Evolutionary conservation across 1,140 invertebrate genomes (phyloP), one percentile per base, ranked within the genome.

Genomic region (Rhynchophorus ferrugineus): DNA sequence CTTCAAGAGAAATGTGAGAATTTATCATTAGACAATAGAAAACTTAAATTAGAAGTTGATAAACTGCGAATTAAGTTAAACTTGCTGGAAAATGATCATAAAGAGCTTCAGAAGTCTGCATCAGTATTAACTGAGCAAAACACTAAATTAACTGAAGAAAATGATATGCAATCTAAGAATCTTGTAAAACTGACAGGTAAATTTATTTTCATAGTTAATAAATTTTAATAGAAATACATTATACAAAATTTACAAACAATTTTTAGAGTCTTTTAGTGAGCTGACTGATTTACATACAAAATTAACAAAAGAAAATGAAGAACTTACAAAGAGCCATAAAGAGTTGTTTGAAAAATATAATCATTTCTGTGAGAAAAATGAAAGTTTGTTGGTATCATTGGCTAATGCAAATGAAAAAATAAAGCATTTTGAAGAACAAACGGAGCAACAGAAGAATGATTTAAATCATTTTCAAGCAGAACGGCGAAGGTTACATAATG

Each of bases 401-500:
- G 45, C 7, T n/a, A 34, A 36, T 41, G 9, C 13, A 19, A 21
- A 35, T 16, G 42, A 54, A 39, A 13, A 55, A 29, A 44, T 53
- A 34, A 13, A 19, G 14, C 47, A 45, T 14, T 29, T 43, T 47
- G 14, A 22, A 14, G 29, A 8, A 14, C 2, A 24, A 42, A 7
- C 11, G 7, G n/a, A 42, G 19, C 34, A 9, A 3, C 18, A 16
- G 39, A 43, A 35, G 2, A 51, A 52, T 18, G 22, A 49, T 9
- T 42, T 34, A 19, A 3, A 29, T 13, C 22, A 43, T 24, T 17
- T 48, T 42, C 29, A 49, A 41, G 6, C 20, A 34, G 16, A 54
- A 43, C 21, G 19, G 44, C 11, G 18, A 49, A 18, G 17, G 16
- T 46, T 76, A 1, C 73, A 77, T 29, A 75, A 77, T 52, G 56